phyloP scores from a whole-genome alignment of 2,888 invertebrate genomes.

The Buathra laborator region DNA sequence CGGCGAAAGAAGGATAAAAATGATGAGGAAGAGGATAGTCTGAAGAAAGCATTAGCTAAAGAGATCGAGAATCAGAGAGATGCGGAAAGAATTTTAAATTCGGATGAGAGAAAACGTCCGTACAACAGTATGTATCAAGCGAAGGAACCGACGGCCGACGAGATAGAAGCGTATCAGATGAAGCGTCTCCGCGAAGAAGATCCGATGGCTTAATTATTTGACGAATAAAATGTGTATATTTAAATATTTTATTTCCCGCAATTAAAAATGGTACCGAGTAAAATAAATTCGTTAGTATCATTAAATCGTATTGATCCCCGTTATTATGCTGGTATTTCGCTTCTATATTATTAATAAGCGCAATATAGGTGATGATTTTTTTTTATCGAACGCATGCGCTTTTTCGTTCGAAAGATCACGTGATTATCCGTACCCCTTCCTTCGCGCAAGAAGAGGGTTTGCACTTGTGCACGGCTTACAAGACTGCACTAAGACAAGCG shows the following conservation, averaged over 20 bases:
- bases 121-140: conserved; percentile 96
- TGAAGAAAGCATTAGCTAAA: conserved; percentile 89
- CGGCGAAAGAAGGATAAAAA: conserved; percentile 81
- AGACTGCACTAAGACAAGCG: conserved; percentile 47
- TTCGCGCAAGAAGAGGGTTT: conserved; percentile 23
- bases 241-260: background rate
- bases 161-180: conserved; percentile 97
- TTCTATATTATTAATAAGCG: too few species aligned
- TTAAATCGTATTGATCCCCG: background rate
- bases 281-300: background rate
- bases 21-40: conserved; percentile 86
- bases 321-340: too few species aligned
- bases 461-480: conserved; percentile 23
- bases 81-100: conserved; percentile 88
- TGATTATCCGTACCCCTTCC: conserved; percentile 31
- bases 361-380: background rate
- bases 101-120: conserved; percentile 96
- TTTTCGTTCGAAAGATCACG: conserved; percentile 20
- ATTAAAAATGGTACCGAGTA: background rate
- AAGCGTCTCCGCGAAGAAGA: conserved; percentile 94
- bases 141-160: conserved; percentile 95
- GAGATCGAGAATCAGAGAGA: conserved; percentile 88
- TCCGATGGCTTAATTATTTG: conserved; percentile 94
- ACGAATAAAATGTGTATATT: conserved; percentile 45
- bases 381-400: conserved; percentile 35